Evolutionary conservation across 2,888 invertebrate species (phyloP).

Genomic region (Beris chalybata): DNA sequence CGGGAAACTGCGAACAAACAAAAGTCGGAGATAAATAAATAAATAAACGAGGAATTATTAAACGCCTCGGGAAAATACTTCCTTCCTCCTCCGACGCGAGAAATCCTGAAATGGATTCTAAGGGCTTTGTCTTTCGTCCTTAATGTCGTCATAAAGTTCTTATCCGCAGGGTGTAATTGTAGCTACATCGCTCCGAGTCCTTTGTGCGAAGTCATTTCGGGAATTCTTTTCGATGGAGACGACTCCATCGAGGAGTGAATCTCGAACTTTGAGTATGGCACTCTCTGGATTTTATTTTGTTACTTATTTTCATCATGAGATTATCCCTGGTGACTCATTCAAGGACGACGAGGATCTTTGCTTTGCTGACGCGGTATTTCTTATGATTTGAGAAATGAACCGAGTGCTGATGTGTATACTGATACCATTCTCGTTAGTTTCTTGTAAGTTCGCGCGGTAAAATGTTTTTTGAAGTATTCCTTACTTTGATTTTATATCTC

Average conservation of each 20-base stretch:
- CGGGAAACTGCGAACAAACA: conserved; percentile 20
- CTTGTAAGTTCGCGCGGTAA: too few species aligned
- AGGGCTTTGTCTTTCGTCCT: conserved; percentile 29
- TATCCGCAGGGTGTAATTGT: conserved; percentile 32
- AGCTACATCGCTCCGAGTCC: conserved; percentile 18
- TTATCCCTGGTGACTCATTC: conserved; percentile 27
- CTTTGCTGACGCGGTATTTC: conserved; percentile 25
- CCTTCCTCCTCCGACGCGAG: conserved; percentile 15
- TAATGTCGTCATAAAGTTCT: conserved; percentile 31
- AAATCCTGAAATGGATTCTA: conserved; percentile 8
- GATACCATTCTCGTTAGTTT: too few species aligned
- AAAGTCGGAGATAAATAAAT: conserved; percentile 31
- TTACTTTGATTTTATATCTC: too few species aligned
- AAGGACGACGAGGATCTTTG: conserved; percentile 18
- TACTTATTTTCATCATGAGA: conserved; percentile 5
- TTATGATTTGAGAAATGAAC: conserved; percentile 21
- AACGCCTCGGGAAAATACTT: conserved; percentile 30
- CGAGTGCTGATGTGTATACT: not conserved
- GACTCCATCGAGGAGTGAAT: conserved; percentile 24
- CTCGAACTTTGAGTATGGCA: conserved; percentile 24
- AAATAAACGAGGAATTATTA: conserved; percentile 32
- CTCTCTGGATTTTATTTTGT: conserved; percentile 21
- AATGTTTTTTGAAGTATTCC: too few species aligned
- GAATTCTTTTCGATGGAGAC: conserved; percentile 14
- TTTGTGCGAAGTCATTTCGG: conserved; percentile 29